A percentile compares a stretch with the other conserved stretches of the same genome.
Conservation (phyloP, 2,888 invertebrate genomes). For the Aricia artaxerxes region DNA sequence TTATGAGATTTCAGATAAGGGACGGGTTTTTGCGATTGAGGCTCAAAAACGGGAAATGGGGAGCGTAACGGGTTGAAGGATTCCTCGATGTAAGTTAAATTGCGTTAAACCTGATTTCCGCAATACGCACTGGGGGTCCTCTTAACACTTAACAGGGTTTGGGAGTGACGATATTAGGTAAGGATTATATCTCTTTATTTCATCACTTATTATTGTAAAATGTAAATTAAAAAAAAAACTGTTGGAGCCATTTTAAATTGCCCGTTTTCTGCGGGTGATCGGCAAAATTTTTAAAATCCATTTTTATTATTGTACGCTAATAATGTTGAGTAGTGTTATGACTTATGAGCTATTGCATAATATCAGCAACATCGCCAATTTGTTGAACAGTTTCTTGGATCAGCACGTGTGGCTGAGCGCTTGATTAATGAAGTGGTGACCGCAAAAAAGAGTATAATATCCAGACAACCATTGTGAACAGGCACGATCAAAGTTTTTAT, state of each 20-base stretch:
- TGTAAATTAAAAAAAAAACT: too few relatives aligned
- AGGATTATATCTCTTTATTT: neutral
- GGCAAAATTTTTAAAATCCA: too few relatives aligned
- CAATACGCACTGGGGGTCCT: neutral
- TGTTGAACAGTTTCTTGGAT: neutral
- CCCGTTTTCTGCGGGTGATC: too few relatives aligned
- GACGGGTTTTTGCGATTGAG: conserved; percentile 16
- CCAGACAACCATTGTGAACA: neutral
- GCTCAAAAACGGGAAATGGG: conserved; percentile 7
- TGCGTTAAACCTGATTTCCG: conserved; percentile 11
- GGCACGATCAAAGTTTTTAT: neutral
- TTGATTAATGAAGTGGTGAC: conserved; percentile 13
- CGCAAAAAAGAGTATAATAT: neutral
- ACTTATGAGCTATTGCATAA: neutral
- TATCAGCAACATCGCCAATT: neutral
- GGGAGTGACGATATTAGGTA: neutral
- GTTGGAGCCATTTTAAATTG: too few relatives aligned
- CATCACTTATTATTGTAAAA: too few relatives aligned
- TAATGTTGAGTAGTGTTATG: neutral
- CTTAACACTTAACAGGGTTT: neutral
- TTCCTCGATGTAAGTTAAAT: neutral
- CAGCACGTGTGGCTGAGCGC: conserved; percentile 18
- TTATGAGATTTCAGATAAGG: conserved; percentile 26
- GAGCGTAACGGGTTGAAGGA: conserved; percentile 10
- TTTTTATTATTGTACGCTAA: too few relatives aligned